Conservation (phyloP, 2,888 invertebrate genomes). For the Cantharis rufa region DNA sequence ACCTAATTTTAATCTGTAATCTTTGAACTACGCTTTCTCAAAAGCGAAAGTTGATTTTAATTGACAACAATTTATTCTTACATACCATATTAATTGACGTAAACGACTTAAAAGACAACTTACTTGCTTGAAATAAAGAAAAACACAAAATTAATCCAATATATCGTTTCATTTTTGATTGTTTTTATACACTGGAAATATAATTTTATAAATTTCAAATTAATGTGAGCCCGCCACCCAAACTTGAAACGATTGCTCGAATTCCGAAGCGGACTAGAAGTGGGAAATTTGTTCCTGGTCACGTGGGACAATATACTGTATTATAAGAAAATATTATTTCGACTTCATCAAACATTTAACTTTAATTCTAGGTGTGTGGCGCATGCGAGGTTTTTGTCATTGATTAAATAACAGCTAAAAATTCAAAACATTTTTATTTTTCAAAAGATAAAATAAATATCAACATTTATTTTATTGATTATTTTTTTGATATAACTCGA, state of each 20-base stretch:
- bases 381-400: not conserved
- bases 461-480: too few species aligned
- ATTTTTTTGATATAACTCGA: not conserved
- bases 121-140: not conserved
- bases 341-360: not conserved
- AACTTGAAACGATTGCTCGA: not conserved
- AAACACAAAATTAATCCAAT: not conserved
- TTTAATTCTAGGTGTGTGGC: not conserved
- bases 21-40: not conserved
- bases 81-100: not conserved
- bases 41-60: not conserved
- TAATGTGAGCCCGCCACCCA: not conserved
- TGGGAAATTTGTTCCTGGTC: not conserved
- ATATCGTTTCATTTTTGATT: not conserved
- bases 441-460: too few species aligned
- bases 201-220: not conserved
- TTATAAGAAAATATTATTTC: not conserved
- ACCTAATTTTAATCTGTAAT: not conserved
- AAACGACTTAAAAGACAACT: not conserved
- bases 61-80: not conserved
- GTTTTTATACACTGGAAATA: not conserved
- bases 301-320: not conserved
- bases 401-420: not conserved
- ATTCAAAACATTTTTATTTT: too few species aligned
- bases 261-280: not conserved